Conservation (phyloP, 2,797 vertebrate genomes). For the Sternotherus odoratus region DNA sequence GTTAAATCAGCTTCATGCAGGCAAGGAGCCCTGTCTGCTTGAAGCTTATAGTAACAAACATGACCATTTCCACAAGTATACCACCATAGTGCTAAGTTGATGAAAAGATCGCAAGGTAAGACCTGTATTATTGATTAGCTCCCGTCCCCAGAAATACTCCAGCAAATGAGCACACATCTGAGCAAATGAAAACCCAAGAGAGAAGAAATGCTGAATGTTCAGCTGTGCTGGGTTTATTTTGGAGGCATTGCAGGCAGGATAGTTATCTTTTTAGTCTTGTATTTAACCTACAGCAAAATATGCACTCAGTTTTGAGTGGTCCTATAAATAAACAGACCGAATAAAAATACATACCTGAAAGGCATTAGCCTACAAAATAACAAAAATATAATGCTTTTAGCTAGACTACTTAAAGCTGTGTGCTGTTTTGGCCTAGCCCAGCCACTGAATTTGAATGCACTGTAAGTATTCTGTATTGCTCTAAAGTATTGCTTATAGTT, state of each 20-base stretch:
- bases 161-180: not conserved
- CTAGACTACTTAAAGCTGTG: not conserved
- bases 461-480: not conserved
- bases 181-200: accelerated
- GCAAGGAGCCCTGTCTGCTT: not conserved
- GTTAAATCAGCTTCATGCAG: not conserved
- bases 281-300: constrained; percentile 46
- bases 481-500: accelerated
- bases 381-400: constrained; percentile 13
- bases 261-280: not conserved
- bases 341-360: constrained; percentile 9
- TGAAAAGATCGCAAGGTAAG: not conserved
- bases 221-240: not conserved
- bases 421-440: not conserved
- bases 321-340: constrained; percentile 38
- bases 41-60: not conserved
- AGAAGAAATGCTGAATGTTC: not conserved
- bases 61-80: accelerated
- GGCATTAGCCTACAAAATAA: constrained; percentile 14
- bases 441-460: not conserved
- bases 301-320: constrained; percentile 46
- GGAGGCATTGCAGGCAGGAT: not conserved
- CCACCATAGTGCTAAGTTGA: not conserved
- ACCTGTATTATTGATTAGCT: accelerated
- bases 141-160: accelerated